Base-by-base conservation (phyloP, 2,888 invertebrate genomes). In the Poecilobothrus nobilitatus region DNA sequence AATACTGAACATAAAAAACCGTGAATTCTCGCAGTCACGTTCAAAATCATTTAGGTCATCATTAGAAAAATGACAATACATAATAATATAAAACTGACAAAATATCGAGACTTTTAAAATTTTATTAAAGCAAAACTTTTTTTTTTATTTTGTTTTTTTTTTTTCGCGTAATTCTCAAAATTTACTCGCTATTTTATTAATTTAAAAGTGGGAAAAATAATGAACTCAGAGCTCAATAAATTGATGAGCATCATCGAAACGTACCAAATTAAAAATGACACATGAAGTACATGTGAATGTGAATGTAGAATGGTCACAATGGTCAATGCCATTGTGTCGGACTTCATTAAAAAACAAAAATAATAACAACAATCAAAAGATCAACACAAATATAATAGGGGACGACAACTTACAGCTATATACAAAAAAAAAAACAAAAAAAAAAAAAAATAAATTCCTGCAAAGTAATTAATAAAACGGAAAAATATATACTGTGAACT, bases 271-370 rank as follows among this genome's bases (percentile, higher is more conserved):
- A 15, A 53, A 18, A 53, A 53, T 53, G n/a, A 18, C 53, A 53
- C 3, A 53, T 37, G 37, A n/a, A 18, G 53, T 53, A 53, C n/a
- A 53, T 53, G 18, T 53, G 53, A 53, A 53, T 53, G 6, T 53
- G 53, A n/a, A n/a, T n/a, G n/a, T n/a, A n/a, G n/a, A n/a, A n/a
- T n/a, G n/a, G n/a, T n/a, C n/a, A n/a, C 15, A 53, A 18, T 53
- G 53, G 53, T 53, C 53, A 53, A 53, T 53, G 53, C 53, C 53
- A 53, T 53, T 53, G 53, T 53, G 53, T 15, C 53, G 53, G 53
- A 53, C 53, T 18, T 5, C 5, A 27, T 4, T 53, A n/a, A 53
- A 53, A 53, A 53, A 53, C 15, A 53, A 53, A 53, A 53, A 15
- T 1, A 53, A 53, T 12, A n/a, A 53, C 18, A 53, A 53, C 12